These are phyloP conservation scores for Steatocranus sp. DNA, from an alignment of 2,797 vertebrate genomes.

Conservation along the genomic window DNA sequence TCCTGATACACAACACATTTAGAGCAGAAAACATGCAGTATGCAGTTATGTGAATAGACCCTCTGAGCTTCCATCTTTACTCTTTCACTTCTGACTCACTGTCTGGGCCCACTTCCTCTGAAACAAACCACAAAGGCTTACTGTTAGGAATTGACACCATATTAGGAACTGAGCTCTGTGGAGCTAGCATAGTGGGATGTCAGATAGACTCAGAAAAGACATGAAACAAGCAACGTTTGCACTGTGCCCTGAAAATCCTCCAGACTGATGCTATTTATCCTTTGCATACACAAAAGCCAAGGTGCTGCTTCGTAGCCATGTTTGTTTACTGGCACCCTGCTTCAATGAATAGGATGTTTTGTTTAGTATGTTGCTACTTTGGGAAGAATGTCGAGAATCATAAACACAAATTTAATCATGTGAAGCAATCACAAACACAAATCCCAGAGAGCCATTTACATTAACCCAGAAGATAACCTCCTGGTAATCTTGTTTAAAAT, in stretches of 20 bases:
- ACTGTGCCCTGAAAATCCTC: not conserved
- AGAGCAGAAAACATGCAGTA: not conserved
- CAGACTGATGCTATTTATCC: conserved; percentile 4
- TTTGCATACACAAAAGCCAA: not conserved
- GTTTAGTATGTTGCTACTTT: conserved; percentile 7
- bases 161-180: conserved; percentile 31
- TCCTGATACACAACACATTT: not conserved
- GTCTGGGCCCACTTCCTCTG: conserved; percentile 47
- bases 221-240: conserved; percentile 21
- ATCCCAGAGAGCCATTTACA: conserved; percentile 19
- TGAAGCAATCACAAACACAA: conserved; percentile 16
- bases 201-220: conserved; percentile 24
- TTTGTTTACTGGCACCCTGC: conserved; percentile 23
- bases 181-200: conserved; percentile 19
- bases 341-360: conserved; percentile 28
- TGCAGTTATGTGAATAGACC: conserved; percentile 20
- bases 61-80: conserved; percentile 14
- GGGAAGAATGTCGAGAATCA: not conserved
- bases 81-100: conserved; percentile 51
- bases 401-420: conserved; percentile 11
- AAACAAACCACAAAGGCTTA: conserved; percentile 42
- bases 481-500: conserved; percentile 35
- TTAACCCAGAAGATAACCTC: conserved; percentile 5
- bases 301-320: conserved; percentile 5
- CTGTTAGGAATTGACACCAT: conserved; percentile 44